Evolutionary conservation across 2,113 vertebrate genomes (phyloP).

Genomic region (Benitochromis conjunctus): DNA sequence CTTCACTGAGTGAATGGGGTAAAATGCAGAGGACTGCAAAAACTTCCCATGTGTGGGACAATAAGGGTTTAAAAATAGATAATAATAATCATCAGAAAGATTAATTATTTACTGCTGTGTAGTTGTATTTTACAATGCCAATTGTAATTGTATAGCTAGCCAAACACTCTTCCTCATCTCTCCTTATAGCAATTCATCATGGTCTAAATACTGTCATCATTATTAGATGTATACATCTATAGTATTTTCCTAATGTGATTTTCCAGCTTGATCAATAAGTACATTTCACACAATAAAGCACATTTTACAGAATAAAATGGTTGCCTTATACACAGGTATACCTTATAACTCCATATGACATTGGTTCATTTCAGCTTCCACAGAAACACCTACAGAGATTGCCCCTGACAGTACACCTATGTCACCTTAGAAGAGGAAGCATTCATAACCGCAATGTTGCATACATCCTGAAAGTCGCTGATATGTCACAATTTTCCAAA

Average conservation of each 20-base stretch:
- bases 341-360: background rate
- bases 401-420: constrained; percentile 3
- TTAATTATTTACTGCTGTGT: background rate
- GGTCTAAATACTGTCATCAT: constrained; percentile 20
- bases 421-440: background rate
- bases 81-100: background rate
- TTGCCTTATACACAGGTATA: background rate
- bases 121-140: background rate
- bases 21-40: too few relatives aligned
- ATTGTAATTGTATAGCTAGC: background rate
- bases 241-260: constrained; percentile 45
- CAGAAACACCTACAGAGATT: constrained; percentile 17
- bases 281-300: constrained; percentile 16
- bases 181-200: background rate
- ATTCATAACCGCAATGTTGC: background rate
- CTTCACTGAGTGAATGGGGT: too few relatives aligned
- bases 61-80: too few relatives aligned
- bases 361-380: constrained; percentile 15
- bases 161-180: background rate
- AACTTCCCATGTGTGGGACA: too few relatives aligned
- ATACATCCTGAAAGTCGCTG: background rate
- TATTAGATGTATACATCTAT: constrained; percentile 24
- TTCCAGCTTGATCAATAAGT: constrained; percentile 27
- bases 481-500: background rate
- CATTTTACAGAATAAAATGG: constrained; percentile 35